Evolutionary conservation across 2,113 vertebrate species (phyloP).

Genomic region (Rhinogobius similis): DNA sequence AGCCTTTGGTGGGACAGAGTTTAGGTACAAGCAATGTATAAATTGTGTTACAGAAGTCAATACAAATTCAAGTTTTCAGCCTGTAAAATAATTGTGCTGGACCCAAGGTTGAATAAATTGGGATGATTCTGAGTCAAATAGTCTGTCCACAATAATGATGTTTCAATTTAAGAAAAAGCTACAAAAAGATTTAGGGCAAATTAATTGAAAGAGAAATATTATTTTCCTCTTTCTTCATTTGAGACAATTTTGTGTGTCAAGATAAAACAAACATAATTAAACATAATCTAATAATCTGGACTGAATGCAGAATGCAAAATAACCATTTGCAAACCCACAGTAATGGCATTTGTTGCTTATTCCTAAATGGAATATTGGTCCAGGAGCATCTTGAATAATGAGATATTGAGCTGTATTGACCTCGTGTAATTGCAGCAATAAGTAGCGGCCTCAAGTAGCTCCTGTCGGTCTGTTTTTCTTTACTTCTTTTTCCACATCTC

Average conservation of each 20-base stretch:
- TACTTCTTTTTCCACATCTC: slow-evolving; percentile 40
- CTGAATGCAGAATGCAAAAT: not conserved
- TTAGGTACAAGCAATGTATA: not conserved
- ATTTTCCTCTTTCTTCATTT: no score
- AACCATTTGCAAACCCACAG: not conserved
- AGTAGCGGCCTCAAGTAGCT: slow-evolving; percentile 42
- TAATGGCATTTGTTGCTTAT: slow-evolving; percentile 11
- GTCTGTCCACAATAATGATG: no score
- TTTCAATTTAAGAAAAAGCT: no score
- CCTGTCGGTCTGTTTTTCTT: slow-evolving; percentile 2
- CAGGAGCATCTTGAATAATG: slow-evolving; percentile 55
- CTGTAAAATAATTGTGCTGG: not conserved
- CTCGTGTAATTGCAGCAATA: slow-evolving; percentile 53
- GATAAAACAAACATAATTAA: no score
- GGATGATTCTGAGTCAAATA: no score
- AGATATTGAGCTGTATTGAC: slow-evolving; percentile 61
- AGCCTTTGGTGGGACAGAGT: slow-evolving; percentile 16
- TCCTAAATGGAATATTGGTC: slow-evolving; percentile 32
- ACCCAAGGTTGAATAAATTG: not conserved
- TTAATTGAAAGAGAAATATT: no score
- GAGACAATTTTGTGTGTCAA: no score
- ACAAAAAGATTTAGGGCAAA: no score
- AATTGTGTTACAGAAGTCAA: not conserved
- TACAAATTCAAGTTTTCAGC: not conserved
- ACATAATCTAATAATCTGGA: no score